Percentiles rank a stretch among this genome's conserved stretches.
Conservation (phyloP, 2,113 vertebrate genomes). For the Lepus americanus region DNA sequence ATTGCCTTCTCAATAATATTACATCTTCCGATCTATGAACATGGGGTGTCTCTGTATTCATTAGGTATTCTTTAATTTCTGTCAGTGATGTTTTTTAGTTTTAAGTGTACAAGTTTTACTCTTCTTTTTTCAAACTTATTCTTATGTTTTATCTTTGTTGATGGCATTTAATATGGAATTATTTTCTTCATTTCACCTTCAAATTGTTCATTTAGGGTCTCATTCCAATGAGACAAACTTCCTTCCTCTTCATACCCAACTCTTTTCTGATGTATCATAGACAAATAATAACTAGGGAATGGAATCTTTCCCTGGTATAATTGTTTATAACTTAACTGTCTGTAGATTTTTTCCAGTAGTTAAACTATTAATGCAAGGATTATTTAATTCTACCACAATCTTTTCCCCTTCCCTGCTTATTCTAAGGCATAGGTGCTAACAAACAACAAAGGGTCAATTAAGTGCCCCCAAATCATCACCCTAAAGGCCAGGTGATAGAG, state of each 20-base stretch:
- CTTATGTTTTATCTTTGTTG: not conserved
- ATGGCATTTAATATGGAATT: not conserved
- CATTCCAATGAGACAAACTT: not conserved
- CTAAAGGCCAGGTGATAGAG: not conserved
- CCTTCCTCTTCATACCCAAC: not conserved
- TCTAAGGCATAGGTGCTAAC: not conserved
- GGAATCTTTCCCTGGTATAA: not conserved
- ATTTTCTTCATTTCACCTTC: constrained; percentile 1
- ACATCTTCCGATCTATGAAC: not conserved
- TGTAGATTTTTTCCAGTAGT: not conserved
- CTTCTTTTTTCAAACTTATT: not conserved
- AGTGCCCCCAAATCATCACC: not conserved
- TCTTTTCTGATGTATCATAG: not conserved
- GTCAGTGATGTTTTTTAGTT: not conserved
- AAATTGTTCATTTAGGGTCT: not conserved
- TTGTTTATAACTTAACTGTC: not conserved
- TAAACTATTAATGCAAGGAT: not conserved
- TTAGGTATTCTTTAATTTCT: not conserved
- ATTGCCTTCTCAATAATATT: not conserved
- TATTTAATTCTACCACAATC: not conserved
- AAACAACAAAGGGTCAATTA: not conserved
- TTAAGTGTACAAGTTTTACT: not conserved
- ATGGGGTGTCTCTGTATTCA: not conserved
- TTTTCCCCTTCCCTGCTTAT: not conserved
- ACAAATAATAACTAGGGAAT: not conserved